Conservation (phyloP, 2,797 vertebrate species). For the Coregonus ussuriensis region DNA sequence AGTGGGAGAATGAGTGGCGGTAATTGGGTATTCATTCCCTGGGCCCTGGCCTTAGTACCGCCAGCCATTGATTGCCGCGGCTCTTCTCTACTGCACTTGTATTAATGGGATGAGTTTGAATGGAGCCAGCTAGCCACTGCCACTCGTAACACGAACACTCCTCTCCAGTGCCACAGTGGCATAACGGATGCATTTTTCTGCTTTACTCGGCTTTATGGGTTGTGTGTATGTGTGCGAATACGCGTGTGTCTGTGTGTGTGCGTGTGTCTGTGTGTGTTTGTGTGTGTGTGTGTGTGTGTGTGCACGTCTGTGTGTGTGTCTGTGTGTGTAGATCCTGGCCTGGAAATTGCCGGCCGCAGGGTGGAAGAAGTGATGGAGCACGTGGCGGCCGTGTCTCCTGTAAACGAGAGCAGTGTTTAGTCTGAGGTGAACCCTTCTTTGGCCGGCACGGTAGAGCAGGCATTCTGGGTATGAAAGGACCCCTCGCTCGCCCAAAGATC, state of each 20-base stretch:
- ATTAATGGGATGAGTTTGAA: conserved; percentile 45
- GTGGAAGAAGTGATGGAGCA: conserved; percentile 1
- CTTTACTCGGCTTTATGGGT: neutral
- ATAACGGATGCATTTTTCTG: neutral
- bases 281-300: no score
- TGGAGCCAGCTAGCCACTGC: conserved; percentile 3
- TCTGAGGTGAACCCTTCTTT: neutral
- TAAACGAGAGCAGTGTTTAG: conserved; percentile 2
- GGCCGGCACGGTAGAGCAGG: neutral
- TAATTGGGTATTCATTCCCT: conserved; percentile 48
- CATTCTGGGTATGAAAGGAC: conserved; percentile 4
- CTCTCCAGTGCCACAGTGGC: neutral
- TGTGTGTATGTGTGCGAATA: neutral
- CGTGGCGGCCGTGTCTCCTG: neutral
- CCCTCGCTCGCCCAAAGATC: neutral
- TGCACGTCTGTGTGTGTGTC: neutral
- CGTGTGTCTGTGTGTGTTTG: neutral
- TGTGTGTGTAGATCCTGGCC: neutral
- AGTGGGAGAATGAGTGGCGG: conserved; percentile 47
- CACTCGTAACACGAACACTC: conserved; percentile 16
- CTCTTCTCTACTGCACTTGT: conserved; percentile 23
- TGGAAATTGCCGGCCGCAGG: neutral
- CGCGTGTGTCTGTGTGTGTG: neutral
- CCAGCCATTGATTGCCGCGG: conserved; percentile 43
- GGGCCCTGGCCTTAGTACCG: conserved; percentile 39